Evolutionary conservation across 2,888 invertebrate genomes (phyloP).

Genomic region (Sesia apiformis): DNA sequence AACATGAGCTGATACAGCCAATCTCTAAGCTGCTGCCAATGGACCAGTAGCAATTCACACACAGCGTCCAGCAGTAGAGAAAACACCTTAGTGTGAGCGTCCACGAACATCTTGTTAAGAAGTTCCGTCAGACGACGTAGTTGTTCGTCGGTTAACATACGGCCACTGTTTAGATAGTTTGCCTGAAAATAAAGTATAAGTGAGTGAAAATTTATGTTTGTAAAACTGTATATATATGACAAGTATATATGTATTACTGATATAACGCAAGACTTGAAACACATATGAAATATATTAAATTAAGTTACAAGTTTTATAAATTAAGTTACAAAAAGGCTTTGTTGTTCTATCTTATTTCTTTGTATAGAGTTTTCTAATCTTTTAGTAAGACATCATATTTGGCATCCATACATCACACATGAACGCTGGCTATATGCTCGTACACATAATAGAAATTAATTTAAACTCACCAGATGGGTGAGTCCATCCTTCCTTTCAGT

Average conservation of each 20-base stretch:
- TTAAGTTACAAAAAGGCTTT: no score
- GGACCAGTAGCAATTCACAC: constrained; percentile 89
- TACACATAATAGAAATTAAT: not conserved
- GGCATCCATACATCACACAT: no score
- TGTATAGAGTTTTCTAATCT: no score
- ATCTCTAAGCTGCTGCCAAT: constrained; percentile 90
- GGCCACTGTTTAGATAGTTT: constrained; percentile 80
- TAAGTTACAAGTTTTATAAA: no score
- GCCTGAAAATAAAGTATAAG: constrained; percentile 53
- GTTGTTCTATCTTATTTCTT: no score
- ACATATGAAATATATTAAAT: no score
- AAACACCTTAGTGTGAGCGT: constrained; percentile 97
- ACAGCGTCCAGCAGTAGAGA: constrained; percentile 94
- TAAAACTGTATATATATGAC: no score
- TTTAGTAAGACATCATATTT: no score
- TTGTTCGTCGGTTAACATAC: constrained; percentile 79
- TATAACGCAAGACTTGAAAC: no score
- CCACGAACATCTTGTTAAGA: constrained; percentile 97
- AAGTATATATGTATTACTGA: no score
- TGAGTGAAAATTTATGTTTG: not conserved
- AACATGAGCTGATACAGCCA: constrained; percentile 95
- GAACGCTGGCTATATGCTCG: no score
- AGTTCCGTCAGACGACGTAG: constrained; percentile 92
- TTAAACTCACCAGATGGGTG: constrained; percentile 78
- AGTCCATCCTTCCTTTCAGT: constrained; percentile 96